A percentile compares a stretch with the other conserved stretches of the same genome.
These are phyloP conservation scores for Ptyas mucosa DNA, from an alignment of 2,113 vertebrate genomes.

Conservation along the genomic window DNA sequence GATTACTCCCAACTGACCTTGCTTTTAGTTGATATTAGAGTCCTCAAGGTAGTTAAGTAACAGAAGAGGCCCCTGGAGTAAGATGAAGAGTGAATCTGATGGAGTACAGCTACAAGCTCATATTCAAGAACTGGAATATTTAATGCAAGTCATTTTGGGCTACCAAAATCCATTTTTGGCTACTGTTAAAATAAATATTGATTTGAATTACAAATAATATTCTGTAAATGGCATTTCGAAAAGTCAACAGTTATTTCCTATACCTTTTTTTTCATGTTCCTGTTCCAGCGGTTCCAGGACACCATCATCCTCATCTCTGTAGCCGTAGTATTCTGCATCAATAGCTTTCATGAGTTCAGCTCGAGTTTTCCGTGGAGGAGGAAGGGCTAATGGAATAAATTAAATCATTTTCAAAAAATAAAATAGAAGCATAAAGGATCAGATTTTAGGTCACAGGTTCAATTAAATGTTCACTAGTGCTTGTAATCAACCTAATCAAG, in stretches of 20 bases:
- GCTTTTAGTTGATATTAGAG: not conserved
- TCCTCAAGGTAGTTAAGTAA: not conserved
- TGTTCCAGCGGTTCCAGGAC: slow-evolving; percentile 89
- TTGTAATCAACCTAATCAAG: fast-evolving
- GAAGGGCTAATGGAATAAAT: slow-evolving; percentile 71
- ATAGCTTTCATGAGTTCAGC: slow-evolving; percentile 96
- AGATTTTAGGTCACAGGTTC: not conserved
- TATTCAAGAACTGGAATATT: not conserved
- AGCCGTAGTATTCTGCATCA: slow-evolving; percentile 94
- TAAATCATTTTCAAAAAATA: not conserved
- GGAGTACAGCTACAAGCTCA: not conserved
- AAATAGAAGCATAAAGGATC: not conserved
- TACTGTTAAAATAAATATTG: not conserved
- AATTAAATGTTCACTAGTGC: fast-evolving
- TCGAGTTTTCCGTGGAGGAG: slow-evolving; percentile 86
- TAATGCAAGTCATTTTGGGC: not conserved
- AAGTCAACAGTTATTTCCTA: not conserved
- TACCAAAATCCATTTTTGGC: not conserved
- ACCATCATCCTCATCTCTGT: slow-evolving; percentile 93
- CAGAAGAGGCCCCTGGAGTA: not conserved
- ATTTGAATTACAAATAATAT: not conserved
- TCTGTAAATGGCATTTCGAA: not conserved
- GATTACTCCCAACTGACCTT: not conserved
- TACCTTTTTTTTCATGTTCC: slow-evolving; percentile 87
- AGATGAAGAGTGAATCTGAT: not conserved